A percentile compares a stretch with the other conserved stretches of the same genome.
phyloP scores from a whole-genome alignment of 2,888 invertebrate genomes.

The Thymelicus sylvestris region DNA sequence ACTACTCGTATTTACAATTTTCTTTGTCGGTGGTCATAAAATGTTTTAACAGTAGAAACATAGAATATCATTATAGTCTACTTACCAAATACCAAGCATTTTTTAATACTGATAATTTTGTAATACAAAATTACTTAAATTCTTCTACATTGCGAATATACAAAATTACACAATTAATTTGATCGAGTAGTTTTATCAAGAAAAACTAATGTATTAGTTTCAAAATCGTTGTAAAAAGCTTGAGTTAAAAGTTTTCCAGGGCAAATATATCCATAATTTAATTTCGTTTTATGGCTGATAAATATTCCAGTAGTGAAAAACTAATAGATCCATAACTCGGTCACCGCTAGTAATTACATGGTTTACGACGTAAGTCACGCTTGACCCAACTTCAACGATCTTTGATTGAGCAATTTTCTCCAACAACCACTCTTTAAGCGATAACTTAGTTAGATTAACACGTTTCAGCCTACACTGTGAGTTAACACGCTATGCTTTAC shows the following conservation, averaged over 20 bases:
- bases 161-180: too few relatives aligned
- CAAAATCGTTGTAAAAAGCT: too few relatives aligned
- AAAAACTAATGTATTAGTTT: too few relatives aligned
- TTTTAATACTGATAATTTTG: too few relatives aligned
- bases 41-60: too few relatives aligned
- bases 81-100: too few relatives aligned
- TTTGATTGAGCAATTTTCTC: conserved; percentile 55
- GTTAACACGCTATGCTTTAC: conserved; percentile 47
- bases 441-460: conserved; percentile 55
- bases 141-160: too few relatives aligned
- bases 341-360: conserved; percentile 48
- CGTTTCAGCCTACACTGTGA: conserved; percentile 43
- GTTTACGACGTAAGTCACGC: conserved; percentile 52
- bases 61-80: too few relatives aligned
- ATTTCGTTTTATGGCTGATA: conserved; percentile 37
- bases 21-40: too few relatives aligned
- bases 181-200: too few relatives aligned
- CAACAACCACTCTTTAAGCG: conserved; percentile 52
- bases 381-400: conserved; percentile 50
- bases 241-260: neutral
- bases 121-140: too few relatives aligned
- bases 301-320: conserved; percentile 47
- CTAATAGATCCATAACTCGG: conserved; percentile 49
- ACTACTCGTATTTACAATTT: too few relatives aligned
- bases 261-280: neutral